phyloP scores from a whole-genome alignment of 2,797 vertebrate genomes.

The Myotis findleyi region DNA sequence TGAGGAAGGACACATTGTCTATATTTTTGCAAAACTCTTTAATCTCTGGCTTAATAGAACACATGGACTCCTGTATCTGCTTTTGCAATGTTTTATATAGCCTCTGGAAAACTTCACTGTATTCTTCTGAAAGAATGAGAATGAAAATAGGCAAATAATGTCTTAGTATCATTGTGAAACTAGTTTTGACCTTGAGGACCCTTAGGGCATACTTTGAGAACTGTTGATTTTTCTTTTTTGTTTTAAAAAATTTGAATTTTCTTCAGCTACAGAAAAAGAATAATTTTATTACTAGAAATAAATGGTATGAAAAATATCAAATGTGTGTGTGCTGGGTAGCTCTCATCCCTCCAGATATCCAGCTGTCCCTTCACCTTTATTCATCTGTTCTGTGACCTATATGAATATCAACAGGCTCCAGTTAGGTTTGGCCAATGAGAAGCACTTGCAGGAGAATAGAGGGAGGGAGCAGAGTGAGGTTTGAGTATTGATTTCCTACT shows the following conservation, averaged over 20 bases:
- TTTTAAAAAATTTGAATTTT: neutral
- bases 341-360: neutral
- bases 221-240: neutral
- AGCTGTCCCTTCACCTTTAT: neutral
- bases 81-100: neutral
- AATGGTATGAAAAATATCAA: neutral
- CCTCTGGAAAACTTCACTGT: neutral
- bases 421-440: neutral
- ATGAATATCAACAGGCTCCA: neutral
- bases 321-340: neutral
- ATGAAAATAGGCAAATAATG: neutral
- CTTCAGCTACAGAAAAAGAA: neutral
- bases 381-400: neutral
- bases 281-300: neutral
- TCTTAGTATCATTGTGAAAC: neutral
- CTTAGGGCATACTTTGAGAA: neutral
- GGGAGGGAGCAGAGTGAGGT: neutral
- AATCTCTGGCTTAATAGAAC: conserved; percentile 21
- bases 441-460: neutral
- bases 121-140: conserved; percentile 12
- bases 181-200: neutral
- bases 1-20: neutral
- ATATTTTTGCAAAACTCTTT: conserved; percentile 20
- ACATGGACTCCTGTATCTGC: neutral
- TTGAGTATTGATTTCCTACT: neutral